Percentiles rank a stretch among this genome's conserved stretches.
Evolutionary conservation across 2,888 invertebrate species (phyloP).

Genomic region (Synergus laeviventris): DNA sequence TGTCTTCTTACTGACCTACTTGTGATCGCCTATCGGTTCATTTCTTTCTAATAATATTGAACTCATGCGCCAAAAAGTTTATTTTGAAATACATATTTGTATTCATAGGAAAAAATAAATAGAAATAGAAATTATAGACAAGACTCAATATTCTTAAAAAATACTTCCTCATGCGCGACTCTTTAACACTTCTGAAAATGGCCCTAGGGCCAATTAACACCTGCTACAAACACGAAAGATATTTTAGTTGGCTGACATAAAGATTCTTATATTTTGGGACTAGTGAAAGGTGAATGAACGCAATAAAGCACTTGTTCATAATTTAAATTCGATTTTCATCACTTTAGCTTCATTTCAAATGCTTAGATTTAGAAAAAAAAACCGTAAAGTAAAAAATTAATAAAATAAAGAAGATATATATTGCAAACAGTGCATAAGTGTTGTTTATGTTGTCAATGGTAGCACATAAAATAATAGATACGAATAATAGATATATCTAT

Average conservation of each 20-base stretch:
- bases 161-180: conserved; percentile 57
- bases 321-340: neutral
- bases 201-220: conserved; percentile 57
- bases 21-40: neutral
- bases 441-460: neutral
- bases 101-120: neutral
- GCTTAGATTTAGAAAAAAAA: neutral
- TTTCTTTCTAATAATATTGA: neutral
- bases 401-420: neutral
- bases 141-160: conserved; percentile 9
- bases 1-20: neutral
- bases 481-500: too few relatives aligned
- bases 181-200: conserved; percentile 60
- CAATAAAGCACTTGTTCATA: neutral
- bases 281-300: conserved; percentile 7
- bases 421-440: neutral
- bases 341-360: neutral
- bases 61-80: too few relatives aligned
- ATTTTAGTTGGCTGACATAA: conserved; percentile 22
- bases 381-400: neutral
- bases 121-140: neutral
- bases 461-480: conserved; percentile 19
- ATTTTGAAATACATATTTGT: too few relatives aligned
- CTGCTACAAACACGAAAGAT: conserved; percentile 21
- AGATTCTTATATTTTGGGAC: neutral